A percentile compares a stretch with the other conserved stretches of the same genome.
phyloP scores from a whole-genome alignment of 2,888 invertebrate species.

The Pandemis corylana region DNA sequence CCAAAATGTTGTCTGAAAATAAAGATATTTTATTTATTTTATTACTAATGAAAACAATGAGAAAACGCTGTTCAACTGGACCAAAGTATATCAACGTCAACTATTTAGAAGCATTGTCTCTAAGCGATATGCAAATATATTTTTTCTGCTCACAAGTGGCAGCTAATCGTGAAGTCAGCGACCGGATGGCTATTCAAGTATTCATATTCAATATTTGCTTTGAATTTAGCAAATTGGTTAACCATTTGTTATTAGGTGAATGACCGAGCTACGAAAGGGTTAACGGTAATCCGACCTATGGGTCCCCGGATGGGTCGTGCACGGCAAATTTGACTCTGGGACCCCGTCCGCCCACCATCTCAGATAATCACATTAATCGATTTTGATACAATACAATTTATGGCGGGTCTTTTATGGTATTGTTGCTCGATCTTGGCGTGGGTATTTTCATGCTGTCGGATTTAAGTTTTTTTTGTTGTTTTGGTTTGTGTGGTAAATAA shows the following conservation, averaged over 20 bases:
- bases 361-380: constrained; percentile 14
- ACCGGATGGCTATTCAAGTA: constrained; percentile 44
- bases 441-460: neutral
- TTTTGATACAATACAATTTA: neutral
- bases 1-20: too few species aligned
- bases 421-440: neutral
- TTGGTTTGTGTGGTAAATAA: neutral
- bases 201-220: constrained; percentile 56
- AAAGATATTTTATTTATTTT: too few species aligned
- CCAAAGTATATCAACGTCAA: neutral
- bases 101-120: neutral
- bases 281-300: constrained; percentile 60
- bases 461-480: neutral
- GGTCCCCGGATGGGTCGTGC: constrained; percentile 52
- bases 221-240: constrained; percentile 52
- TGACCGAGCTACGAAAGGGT: constrained; percentile 52
- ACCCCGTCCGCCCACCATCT: constrained; percentile 43
- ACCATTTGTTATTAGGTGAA: constrained; percentile 54
- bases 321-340: constrained; percentile 45
- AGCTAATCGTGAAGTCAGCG: constrained; percentile 10
- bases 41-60: too few species aligned
- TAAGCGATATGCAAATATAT: neutral
- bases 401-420: neutral
- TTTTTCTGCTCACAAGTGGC: constrained; percentile 9
- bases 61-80: too few species aligned